Evolutionary conservation across 1,140 invertebrate genomes (phyloP).

Genomic region (Zaprionus taronus): DNA sequence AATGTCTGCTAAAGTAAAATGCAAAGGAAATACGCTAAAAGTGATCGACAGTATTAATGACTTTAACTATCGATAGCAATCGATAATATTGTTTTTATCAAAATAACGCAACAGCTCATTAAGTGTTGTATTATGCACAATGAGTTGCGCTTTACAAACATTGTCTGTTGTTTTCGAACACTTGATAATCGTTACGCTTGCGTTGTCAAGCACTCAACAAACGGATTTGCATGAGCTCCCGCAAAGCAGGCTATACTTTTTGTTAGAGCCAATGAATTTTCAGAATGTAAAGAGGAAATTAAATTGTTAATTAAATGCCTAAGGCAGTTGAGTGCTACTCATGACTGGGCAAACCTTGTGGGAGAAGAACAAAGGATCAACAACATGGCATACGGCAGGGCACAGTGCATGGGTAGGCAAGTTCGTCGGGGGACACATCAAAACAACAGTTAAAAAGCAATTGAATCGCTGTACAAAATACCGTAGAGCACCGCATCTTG

Average conservation of each 20-base stretch:
- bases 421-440: slow-evolving; percentile 42
- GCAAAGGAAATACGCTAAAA: background rate
- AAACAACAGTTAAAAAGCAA: slow-evolving; percentile 70
- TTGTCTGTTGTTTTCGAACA: background rate
- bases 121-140: background rate
- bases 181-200: slow-evolving; percentile 17
- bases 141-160: background rate
- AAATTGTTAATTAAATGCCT: slow-evolving; percentile 71
- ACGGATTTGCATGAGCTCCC: slow-evolving; percentile 34
- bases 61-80: background rate
- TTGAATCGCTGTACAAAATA: slow-evolving; percentile 59
- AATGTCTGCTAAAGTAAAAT: background rate
- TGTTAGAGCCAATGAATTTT: slow-evolving; percentile 15
- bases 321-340: slow-evolving; percentile 33
- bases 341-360: slow-evolving; percentile 64
- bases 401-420: background rate
- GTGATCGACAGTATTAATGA: background rate
- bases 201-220: slow-evolving; percentile 35
- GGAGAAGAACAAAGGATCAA: slow-evolving; percentile 22
- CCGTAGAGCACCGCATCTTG: slow-evolving; percentile 46
- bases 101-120: background rate
- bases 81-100: background rate
- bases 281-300: slow-evolving; percentile 52
- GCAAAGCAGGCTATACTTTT: slow-evolving; percentile 21
- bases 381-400: background rate